These are phyloP conservation scores for Pagrus major DNA, from an alignment of 2,113 vertebrate species.

Conservation along the genomic window DNA sequence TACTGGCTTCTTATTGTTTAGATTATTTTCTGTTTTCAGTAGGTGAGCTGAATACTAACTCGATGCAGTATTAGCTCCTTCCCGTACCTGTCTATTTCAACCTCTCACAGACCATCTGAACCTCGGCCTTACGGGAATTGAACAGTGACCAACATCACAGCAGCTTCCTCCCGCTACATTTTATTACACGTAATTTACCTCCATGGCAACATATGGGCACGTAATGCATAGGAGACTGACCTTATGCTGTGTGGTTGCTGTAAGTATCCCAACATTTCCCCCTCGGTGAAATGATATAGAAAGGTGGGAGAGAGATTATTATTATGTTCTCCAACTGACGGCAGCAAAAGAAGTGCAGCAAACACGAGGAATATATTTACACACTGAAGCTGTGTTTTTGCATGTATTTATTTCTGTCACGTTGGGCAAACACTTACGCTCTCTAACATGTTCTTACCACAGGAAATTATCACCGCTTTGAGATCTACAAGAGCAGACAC, in stretches of 20 bases:
- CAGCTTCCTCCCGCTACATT: neutral
- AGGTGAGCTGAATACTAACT: no score
- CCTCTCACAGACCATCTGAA: conserved; percentile 6
- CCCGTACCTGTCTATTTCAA: neutral
- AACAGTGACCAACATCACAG: conserved; percentile 19
- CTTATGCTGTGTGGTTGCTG: neutral
- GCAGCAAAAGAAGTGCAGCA: neutral
- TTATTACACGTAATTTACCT: neutral
- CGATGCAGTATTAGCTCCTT: neutral
- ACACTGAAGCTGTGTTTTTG: neutral
- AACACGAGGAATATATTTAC: neutral
- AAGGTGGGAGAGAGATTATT: neutral
- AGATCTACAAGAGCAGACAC: neutral
- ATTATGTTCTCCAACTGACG: neutral
- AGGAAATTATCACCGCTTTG: neutral
- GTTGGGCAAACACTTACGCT: neutral
- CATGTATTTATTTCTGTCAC: conserved; percentile 5
- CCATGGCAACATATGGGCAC: neutral
- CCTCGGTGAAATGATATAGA: neutral
- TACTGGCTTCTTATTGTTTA: no score
- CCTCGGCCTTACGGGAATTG: neutral
- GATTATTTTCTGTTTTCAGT: no score
- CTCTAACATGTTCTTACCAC: neutral
- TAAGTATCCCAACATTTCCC: neutral
- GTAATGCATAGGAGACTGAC: neutral